phyloP scores from a whole-genome alignment of 2,797 vertebrate genomes.

The Sebastes hubbsi region DNA sequence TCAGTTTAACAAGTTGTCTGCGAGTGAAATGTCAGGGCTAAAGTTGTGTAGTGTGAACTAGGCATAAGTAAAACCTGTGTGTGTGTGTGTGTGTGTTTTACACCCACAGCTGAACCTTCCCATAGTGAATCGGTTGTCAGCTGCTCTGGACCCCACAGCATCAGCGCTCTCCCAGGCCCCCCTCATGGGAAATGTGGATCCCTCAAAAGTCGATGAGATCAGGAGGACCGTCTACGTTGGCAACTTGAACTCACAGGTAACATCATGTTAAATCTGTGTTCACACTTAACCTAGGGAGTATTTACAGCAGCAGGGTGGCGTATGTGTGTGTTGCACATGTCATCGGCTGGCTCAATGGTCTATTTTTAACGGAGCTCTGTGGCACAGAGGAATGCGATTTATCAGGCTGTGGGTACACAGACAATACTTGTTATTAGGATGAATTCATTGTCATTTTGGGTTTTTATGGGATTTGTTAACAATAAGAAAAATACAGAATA shows the following conservation, averaged over 20 bases:
- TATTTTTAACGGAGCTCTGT: background rate
- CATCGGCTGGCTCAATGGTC: background rate
- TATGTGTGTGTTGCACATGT: background rate
- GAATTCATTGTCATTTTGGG: background rate
- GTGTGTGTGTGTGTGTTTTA: background rate
- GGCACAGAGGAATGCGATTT: no score
- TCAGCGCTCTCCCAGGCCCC: constrained; percentile 86
- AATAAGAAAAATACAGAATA: background rate
- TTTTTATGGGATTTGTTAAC: background rate
- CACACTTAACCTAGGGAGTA: background rate
- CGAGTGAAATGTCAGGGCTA: background rate
- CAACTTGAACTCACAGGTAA: constrained; percentile 98
- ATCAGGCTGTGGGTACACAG: background rate
- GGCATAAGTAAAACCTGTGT: background rate
- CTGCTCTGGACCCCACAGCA: constrained; percentile 79
- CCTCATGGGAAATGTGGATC: constrained; percentile 97
- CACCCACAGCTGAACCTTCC: constrained; percentile 87
- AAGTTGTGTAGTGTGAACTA: background rate
- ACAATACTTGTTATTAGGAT: background rate
- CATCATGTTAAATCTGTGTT: background rate
- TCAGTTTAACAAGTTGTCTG: no score
- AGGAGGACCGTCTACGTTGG: constrained; percentile 97
- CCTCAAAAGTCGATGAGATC: constrained; percentile 97
- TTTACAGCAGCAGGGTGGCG: background rate
- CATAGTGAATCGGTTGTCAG: constrained; percentile 83